Evolutionary conservation across 2,888 invertebrate genomes (phyloP).

Genomic region (Metallyticus violacea): DNA sequence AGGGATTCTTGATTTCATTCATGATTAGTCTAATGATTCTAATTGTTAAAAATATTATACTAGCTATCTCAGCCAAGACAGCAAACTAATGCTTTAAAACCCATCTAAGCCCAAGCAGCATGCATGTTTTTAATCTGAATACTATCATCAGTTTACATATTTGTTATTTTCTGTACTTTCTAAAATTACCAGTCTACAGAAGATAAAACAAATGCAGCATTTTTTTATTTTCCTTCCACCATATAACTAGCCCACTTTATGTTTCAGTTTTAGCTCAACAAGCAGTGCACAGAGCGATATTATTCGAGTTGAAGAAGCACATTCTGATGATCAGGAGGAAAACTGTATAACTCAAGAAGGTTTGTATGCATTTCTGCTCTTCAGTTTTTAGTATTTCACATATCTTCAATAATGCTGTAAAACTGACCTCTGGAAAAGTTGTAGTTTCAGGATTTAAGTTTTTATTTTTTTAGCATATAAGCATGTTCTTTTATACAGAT

Average conservation of each 20-base stretch:
- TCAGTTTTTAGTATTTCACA: neutral
- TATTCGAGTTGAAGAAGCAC: neutral
- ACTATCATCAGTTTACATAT: too few relatives aligned
- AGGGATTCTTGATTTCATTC: too few relatives aligned
- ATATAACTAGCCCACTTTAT: neutral
- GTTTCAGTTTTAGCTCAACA: neutral
- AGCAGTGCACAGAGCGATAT: conserved; percentile 11
- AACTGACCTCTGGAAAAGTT: neutral
- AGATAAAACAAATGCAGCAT: neutral
- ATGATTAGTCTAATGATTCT: too few relatives aligned
- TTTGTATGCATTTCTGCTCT: neutral
- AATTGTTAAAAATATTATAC: too few relatives aligned
- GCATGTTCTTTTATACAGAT: too few relatives aligned
- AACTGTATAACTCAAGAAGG: neutral
- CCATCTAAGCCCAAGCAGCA: too few relatives aligned
- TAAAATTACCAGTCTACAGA: neutral
- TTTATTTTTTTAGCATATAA: too few relatives aligned
- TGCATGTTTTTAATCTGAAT: too few relatives aligned
- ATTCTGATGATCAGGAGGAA: neutral
- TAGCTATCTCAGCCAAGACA: too few relatives aligned
- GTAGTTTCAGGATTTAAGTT: neutral
- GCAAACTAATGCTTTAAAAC: too few relatives aligned
- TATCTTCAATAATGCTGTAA: neutral
- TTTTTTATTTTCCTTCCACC: neutral
- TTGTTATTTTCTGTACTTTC: too few relatives aligned